Evolutionary conservation across 2,797 vertebrate genomes (phyloP).

Genomic region (Bryconaethiops microstoma): DNA sequence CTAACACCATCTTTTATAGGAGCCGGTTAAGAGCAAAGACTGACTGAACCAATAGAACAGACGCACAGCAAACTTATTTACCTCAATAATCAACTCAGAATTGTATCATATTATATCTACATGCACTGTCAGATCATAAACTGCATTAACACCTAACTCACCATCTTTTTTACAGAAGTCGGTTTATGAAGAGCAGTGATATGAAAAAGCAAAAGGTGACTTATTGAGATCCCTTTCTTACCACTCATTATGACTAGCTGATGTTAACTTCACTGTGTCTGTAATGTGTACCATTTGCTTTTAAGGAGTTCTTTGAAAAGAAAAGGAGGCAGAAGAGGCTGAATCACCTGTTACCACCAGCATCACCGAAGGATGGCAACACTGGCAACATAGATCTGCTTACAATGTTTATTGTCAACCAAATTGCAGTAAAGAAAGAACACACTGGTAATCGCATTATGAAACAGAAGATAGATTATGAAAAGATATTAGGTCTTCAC

Average conservation of each 20-base stretch:
- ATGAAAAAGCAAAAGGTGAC: conserved; percentile 73
- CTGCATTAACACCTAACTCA: not conserved
- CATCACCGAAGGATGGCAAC: conserved; percentile 61
- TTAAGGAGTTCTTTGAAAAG: conserved; percentile 80
- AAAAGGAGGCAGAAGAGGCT: conserved; percentile 71
- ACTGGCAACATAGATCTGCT: conserved; percentile 86
- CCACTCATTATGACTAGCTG: not conserved
- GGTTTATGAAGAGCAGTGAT: conserved; percentile 70
- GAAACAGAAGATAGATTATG: not conserved
- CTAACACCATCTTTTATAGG: too few relatives aligned
- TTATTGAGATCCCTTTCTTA: not conserved
- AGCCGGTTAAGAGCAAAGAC: too few relatives aligned
- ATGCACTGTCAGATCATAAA: not conserved
- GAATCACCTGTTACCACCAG: conserved; percentile 53
- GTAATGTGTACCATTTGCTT: not conserved
- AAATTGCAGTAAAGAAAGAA: conserved; percentile 86
- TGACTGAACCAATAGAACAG: too few relatives aligned
- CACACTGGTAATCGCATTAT: conserved; percentile 75
- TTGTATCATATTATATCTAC: not conserved
- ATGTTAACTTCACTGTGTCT: not conserved
- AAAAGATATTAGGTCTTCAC: not conserved
- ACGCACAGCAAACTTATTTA: too few relatives aligned
- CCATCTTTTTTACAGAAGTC: conserved; percentile 65
- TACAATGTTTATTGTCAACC: conserved; percentile 89
- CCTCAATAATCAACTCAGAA: too few relatives aligned